Evolutionary conservation across 2,113 vertebrate genomes (phyloP).

Genomic region (Pteruthius melanotis): DNA sequence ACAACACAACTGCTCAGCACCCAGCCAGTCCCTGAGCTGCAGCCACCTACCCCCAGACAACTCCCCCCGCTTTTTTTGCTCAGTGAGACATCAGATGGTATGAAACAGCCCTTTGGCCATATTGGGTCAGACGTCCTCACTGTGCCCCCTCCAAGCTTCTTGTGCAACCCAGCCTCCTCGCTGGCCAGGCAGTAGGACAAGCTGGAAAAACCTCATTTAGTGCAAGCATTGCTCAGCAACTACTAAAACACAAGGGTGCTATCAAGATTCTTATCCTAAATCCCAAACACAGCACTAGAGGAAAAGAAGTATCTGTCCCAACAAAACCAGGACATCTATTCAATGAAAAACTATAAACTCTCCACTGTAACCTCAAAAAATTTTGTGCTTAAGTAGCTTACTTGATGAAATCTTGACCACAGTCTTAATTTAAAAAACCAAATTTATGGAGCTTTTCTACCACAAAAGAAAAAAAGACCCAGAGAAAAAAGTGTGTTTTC

Average conservation of each 20-base stretch:
- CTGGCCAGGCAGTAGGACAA: background rate
- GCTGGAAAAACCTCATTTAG: background rate
- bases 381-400: background rate
- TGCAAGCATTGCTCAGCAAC: background rate
- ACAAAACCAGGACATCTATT: background rate
- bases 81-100: too few species aligned
- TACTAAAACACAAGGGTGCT: background rate
- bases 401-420: background rate
- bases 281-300: background rate
- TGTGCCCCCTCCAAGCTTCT: background rate
- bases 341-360: background rate
- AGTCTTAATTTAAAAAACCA: background rate
- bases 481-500: background rate
- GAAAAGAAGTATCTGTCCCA: background rate
- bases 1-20: background rate
- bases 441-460: background rate
- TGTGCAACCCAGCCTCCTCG: fast-evolving
- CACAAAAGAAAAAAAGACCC: background rate
- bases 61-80: fast-evolving
- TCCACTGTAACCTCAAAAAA: background rate
- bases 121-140: background rate
- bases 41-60: background rate
- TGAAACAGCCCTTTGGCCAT: background rate
- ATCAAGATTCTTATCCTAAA: background rate
- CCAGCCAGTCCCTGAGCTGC: background rate